A percentile compares a stretch with the other conserved stretches of the same genome.
Conservation (phyloP, 2,113 vertebrate species). For the Ophthalmotilapia sp. region DNA sequence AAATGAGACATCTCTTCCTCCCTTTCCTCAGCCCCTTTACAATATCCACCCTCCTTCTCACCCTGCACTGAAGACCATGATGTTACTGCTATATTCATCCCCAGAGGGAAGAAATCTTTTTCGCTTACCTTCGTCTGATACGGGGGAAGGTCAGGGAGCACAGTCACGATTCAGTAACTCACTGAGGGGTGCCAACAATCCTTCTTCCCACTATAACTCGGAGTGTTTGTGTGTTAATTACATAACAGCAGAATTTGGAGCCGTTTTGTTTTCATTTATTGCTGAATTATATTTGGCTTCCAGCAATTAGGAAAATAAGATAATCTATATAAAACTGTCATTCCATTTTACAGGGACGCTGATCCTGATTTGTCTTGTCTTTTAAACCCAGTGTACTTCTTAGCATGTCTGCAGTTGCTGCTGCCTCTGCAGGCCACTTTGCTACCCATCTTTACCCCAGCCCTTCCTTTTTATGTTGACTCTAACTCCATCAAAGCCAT, state of each 20-base stretch:
- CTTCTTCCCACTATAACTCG: background rate
- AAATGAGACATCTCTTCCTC: background rate
- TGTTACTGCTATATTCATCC: slow-evolving; percentile 5
- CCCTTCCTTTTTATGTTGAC: background rate
- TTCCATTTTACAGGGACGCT: background rate
- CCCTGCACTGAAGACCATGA: background rate
- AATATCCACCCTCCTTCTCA: background rate
- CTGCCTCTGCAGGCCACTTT: background rate
- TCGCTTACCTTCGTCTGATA: background rate
- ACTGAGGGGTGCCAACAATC: background rate
- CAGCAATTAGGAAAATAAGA: background rate
- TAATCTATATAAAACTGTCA: background rate
- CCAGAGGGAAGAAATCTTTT: background rate
- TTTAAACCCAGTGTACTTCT: background rate
- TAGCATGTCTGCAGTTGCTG: background rate
- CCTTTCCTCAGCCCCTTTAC: background rate
- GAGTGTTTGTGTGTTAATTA: background rate
- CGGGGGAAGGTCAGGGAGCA: slow-evolving; percentile 7
- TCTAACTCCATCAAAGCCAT: background rate
- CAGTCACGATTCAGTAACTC: background rate
- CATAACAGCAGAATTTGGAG: background rate
- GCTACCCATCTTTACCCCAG: background rate
- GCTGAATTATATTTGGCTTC: background rate
- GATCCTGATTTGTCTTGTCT: background rate
- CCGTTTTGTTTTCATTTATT: background rate